phyloP scores from a whole-genome alignment of 1,140 invertebrate genomes.

The Drosophila bipectinata region DNA sequence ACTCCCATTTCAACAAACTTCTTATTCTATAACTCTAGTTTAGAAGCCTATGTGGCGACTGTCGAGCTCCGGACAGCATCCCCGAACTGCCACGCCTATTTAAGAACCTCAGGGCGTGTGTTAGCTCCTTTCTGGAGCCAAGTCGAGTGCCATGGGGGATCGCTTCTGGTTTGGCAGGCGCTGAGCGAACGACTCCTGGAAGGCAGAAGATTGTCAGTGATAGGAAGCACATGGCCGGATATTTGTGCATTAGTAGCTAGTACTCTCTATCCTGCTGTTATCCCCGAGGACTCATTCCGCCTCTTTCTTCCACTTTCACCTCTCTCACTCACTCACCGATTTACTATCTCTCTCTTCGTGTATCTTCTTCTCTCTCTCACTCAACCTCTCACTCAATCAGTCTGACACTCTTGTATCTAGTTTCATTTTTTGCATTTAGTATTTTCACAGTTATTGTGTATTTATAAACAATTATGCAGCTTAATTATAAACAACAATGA shows the following conservation, averaged over 20 bases:
- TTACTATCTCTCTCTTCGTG: constrained; percentile 23
- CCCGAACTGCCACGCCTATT: constrained; percentile 55
- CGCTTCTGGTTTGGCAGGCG: constrained; percentile 28
- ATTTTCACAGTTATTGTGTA: constrained; percentile 80
- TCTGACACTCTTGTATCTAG: constrained; percentile 82
- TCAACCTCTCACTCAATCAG: constrained; percentile 58
- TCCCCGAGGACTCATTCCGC: constrained; percentile 35
- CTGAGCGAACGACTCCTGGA: constrained; percentile 18
- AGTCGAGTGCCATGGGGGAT: constrained; percentile 66
- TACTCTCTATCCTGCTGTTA: constrained; percentile 37
- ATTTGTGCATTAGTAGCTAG: constrained; percentile 64
- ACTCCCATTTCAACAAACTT: constrained; percentile 1
- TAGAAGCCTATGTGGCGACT: constrained; percentile 33
- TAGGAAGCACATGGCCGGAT: constrained; percentile 37
- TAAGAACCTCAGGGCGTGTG: constrained; percentile 14
- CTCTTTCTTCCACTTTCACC: constrained; percentile 30
- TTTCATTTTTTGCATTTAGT: constrained; percentile 83
- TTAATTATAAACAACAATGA: constrained; percentile 71
- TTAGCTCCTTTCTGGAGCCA: constrained; percentile 36
- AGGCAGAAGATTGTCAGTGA: constrained; percentile 10
- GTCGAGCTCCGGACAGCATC: constrained; percentile 45
- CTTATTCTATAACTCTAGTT: not conserved
- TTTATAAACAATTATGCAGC: constrained; percentile 82
- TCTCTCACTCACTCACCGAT: constrained; percentile 30
- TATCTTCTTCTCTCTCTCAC: constrained; percentile 13